Percentiles rank a stretch among this genome's conserved stretches.
These are phyloP conservation scores for Drosophila funebris DNA, from an alignment of 1,140 invertebrate genomes.

Conservation along the genomic window DNA sequence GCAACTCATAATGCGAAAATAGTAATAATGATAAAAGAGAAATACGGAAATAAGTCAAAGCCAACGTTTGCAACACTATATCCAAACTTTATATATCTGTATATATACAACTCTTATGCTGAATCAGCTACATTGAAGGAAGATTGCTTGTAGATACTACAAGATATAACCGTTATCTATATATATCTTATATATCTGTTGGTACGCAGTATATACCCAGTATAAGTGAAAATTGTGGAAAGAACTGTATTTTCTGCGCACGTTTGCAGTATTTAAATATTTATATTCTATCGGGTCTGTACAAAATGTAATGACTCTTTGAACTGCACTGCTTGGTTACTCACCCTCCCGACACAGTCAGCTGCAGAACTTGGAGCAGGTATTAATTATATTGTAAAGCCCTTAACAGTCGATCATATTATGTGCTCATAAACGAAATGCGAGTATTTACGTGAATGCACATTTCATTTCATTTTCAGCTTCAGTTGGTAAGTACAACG, in stretches of 20 bases:
- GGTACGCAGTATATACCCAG: too few relatives aligned
- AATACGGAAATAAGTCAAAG: too few relatives aligned
- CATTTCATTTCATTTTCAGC: conserved; percentile 61
- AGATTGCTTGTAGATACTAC: too few relatives aligned
- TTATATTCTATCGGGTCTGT: conserved; percentile 15
- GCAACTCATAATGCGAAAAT: conserved; percentile 46
- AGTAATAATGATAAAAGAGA: conserved; percentile 30
- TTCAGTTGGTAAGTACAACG: conserved; percentile 37
- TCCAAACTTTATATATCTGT: too few relatives aligned
- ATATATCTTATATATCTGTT: too few relatives aligned
- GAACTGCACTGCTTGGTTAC: conserved; percentile 29
- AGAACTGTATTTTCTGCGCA: too few relatives aligned
- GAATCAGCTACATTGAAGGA: too few relatives aligned
- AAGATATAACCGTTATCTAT: too few relatives aligned
- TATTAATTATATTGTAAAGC: conserved; percentile 59
- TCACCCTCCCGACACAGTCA: background rate
- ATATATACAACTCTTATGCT: too few relatives aligned
- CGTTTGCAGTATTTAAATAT: too few relatives aligned
- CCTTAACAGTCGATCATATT: conserved; percentile 10
- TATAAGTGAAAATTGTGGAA: too few relatives aligned
- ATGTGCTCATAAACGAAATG: conserved; percentile 7
- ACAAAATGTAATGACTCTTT: background rate
- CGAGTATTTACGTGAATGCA: conserved; percentile 1
- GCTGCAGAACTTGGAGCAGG: conserved; percentile 1
- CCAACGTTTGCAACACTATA: too few relatives aligned